A percentile compares a stretch with the other conserved stretches of the same genome.
phyloP scores from a whole-genome alignment of 2,888 invertebrate genomes.

The Acronicta psi region DNA sequence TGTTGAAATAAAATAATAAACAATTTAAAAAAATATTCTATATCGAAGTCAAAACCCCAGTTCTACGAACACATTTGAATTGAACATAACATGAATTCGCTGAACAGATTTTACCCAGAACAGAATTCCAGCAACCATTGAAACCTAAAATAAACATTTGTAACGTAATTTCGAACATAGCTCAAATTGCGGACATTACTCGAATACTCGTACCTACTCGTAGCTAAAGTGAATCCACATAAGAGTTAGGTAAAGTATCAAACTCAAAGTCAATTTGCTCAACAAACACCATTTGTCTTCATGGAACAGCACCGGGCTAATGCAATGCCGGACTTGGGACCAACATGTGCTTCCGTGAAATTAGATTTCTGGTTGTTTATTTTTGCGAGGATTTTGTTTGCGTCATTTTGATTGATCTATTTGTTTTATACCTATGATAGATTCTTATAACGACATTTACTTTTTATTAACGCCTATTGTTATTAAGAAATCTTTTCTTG shows the following conservation, averaged over 20 bases:
- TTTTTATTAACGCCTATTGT: not conserved
- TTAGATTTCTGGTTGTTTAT: slow-evolving; percentile 43
- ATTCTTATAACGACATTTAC: not conserved
- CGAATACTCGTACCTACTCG: no score
- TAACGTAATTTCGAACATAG: slow-evolving; percentile 40
- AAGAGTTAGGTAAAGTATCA: slow-evolving; percentile 63
- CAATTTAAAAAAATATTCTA: no score
- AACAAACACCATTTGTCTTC: slow-evolving; percentile 66
- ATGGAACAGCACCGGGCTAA: slow-evolving; percentile 49
- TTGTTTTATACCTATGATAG: slow-evolving; percentile 1
- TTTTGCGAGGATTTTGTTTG: slow-evolving; percentile 25
- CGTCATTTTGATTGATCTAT: slow-evolving; percentile 3
- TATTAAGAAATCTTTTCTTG: no score
- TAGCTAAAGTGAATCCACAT: slow-evolving; percentile 48
- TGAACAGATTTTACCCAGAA: slow-evolving; percentile 13
- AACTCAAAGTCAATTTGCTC: slow-evolving; percentile 63
- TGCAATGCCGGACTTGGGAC: slow-evolving; percentile 50
- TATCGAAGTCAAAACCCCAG: not conserved
- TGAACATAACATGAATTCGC: not conserved
- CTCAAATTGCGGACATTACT: slow-evolving; percentile 48
- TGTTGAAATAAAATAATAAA: no score
- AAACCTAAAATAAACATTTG: slow-evolving; percentile 30
- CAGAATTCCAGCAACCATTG: slow-evolving; percentile 13
- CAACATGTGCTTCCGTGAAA: slow-evolving; percentile 34
- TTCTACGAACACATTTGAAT: not conserved